Percentiles rank a stretch among this genome's conserved stretches.
Conservation (phyloP, 2,888 invertebrate species). For the Apamea epomidion region DNA sequence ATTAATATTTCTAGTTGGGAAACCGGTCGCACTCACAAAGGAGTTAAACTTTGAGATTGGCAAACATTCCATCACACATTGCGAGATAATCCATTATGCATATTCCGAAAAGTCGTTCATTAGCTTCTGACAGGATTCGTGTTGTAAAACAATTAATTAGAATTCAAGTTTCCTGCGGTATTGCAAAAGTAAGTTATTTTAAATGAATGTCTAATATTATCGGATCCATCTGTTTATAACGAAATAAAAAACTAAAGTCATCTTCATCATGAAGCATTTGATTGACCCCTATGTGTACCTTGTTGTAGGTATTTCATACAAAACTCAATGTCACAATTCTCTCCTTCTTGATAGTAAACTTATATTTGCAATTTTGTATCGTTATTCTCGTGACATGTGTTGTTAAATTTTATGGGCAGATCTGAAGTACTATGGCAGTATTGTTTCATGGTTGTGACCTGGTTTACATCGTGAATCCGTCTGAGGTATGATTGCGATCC, state of each 20-base stretch:
- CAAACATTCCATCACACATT: conserved; percentile 31
- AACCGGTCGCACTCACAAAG: conserved; percentile 34
- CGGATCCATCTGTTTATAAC: neutral
- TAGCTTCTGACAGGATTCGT: conserved; percentile 29
- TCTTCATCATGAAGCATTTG: neutral
- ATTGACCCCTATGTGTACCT: neutral
- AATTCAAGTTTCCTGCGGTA: conserved; percentile 26
- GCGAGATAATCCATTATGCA: conserved; percentile 38
- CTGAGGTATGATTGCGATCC: conserved; percentile 74
- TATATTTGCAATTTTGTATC: neutral
- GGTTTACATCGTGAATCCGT: conserved; percentile 71
- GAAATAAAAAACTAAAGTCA: neutral
- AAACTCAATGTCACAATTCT: conserved; percentile 1
- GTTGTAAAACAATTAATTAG: conserved; percentile 32
- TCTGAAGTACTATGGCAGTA: conserved; percentile 50
- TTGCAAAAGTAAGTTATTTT: conserved; percentile 12
- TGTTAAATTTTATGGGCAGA: conserved; percentile 4
- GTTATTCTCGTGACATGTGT: neutral
- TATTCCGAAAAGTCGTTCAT: conserved; percentile 26
- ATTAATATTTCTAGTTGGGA: conserved; percentile 9
- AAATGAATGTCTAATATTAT: neutral
- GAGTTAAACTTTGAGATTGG: conserved; percentile 36
- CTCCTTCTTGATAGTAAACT: neutral
- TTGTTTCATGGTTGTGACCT: conserved; percentile 78
- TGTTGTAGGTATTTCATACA: neutral